Evolutionary conservation across 1,140 invertebrate species (phyloP), one percentile per base, ranked within the genome.

Genomic region (Drosophila athabasca): DNA sequence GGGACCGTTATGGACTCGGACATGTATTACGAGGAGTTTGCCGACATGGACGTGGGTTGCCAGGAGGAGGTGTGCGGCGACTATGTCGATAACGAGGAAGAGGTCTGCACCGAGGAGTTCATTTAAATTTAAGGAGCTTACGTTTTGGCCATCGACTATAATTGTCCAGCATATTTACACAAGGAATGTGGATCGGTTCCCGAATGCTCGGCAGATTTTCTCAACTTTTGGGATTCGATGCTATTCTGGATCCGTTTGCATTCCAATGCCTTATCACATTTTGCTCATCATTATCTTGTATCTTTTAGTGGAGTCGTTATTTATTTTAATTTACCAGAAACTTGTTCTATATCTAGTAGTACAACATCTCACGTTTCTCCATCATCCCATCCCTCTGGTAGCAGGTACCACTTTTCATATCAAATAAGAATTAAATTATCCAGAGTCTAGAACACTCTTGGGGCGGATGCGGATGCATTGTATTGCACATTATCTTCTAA

Each of bases 41-140:
- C 62, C 22, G 84, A 89, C 59, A 89, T 89, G 84, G 84, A 89
- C 41, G 79, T 89, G 35, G 82, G 79, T 46, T 89, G 77, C 53
- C 80, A 89, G 53, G 84, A 88, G 62, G 85, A 89, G 39, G 85
- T 89, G n/a, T 87, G 79, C 17, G 82, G 69, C 3, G 82, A 87
- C 50, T 85, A 61, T 52, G 61, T 61, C 43, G 70, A 75, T 13
- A 90, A 78, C 52, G 90, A 90, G 39, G 90, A 91, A 51, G 89
- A 90, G 62, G 81, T 90, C 31, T 89, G 80, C 54, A 87, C 79
- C 6, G 73, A 85, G 41, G 55, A 67, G 49, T 49, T 74, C 19
- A 48, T 67, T 44, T 87, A 87, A 53, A 59, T 24, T 19, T 73
- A 73, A 72, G 68, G n/a, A 46, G 19, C 24, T 29, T 22, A 4